Base-by-base conservation (phyloP, 2,113 vertebrate species). In the Leptocoma aspasia region DNA sequence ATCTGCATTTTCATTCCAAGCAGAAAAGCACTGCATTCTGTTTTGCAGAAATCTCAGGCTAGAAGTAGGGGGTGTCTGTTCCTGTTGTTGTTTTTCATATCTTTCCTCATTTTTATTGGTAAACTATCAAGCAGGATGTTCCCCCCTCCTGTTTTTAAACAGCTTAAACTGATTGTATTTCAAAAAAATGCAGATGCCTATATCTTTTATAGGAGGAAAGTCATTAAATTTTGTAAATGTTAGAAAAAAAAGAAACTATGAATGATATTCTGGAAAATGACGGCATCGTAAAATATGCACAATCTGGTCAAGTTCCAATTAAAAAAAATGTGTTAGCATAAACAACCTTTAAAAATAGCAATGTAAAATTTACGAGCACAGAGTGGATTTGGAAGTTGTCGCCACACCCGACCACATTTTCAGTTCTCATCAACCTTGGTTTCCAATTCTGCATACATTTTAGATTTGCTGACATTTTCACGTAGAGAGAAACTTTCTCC, bases 261-360 rank as follows among this genome's bases (percentile, higher is more conserved):
- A 94, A 79, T 82, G 81, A 92, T 95, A 95, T 91, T 95, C 81
- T 91, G 83, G 65, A 94, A 89, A 95, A 92, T 95, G 91, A 92
- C 3, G 3, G 45, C 81, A 84, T 95, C 20, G 0, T 95, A 96
- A 97, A 97, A 92, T 89, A 94, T 92, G 84, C 83, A 82, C 92
- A 97, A 95, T 96, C 92, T 96, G 94, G 93, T 95, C 89, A 96
- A 89, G 73, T 95, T 95, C 83, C 94, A 97, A 95, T 95, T 95
- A 84, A 94, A 95, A 96, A 96, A 94, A 89, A 95, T 31, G 89
- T 94, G 96, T 76, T 83, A 95, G 93, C 73, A 92, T 95, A 95
- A 97, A 94, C 93, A 97, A 95, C 61, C 73, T 91, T 94, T 95
- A 85, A 92, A 97, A 95, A 97, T 95, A 95, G 83, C 81, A 76